Percentiles rank a stretch among this genome's conserved stretches.
These are phyloP conservation scores for Collichthys lucidus DNA, from an alignment of 2,113 vertebrate species.

Conservation along the genomic window DNA sequence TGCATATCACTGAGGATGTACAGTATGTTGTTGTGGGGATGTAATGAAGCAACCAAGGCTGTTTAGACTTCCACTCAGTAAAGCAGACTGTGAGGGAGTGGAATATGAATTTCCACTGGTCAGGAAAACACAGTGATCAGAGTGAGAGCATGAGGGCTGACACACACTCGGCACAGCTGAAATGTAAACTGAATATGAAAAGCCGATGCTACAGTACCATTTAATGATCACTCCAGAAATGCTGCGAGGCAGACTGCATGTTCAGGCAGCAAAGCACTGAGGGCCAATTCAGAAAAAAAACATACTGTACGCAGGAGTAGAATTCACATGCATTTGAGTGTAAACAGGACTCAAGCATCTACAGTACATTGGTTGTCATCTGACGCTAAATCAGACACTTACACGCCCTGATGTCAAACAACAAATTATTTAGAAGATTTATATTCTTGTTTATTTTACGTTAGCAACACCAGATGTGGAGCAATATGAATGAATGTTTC, in stretches of 20 bases:
- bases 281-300: conserved; percentile 10
- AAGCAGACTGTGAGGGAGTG: neutral
- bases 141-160: conserved; percentile 17
- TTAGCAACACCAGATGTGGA: neutral
- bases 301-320: too few species aligned
- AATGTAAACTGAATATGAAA: conserved; percentile 39
- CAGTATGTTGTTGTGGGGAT: conserved; percentile 27
- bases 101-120: conserved; percentile 11
- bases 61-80: conserved; percentile 34
- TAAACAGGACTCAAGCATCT: neutral
- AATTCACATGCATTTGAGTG: neutral
- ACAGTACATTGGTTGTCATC: neutral
- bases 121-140: conserved; percentile 37
- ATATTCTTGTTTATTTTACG: neutral
- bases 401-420: neutral
- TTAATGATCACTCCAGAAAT: conserved; percentile 24
- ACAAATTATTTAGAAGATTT: neutral
- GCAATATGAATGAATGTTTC: neutral
- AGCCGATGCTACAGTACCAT: neutral
- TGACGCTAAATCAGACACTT: neutral
- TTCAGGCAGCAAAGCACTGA: neutral
- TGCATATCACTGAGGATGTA: conserved; percentile 10
- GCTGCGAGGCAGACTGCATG: neutral
- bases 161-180: conserved; percentile 25
- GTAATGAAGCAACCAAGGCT: conserved; percentile 36